Evolutionary conservation across 2,797 vertebrate genomes (phyloP), one percentile per base, ranked within the genome.

Genomic region (Fratercula arctica): DNA sequence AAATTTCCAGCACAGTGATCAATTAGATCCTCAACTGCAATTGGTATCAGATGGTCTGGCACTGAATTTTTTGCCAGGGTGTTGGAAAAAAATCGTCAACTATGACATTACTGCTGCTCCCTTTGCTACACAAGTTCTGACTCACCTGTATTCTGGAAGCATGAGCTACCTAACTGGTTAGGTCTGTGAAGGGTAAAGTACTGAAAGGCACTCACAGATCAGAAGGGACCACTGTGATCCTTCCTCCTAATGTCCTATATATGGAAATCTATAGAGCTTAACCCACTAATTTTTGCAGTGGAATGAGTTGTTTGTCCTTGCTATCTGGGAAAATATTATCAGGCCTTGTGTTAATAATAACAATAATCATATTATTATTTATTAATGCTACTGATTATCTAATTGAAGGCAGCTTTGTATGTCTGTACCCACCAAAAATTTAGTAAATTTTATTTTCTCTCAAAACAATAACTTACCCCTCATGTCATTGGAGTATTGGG

Each of bases 381-480:
- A 90, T 76, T 64, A 82, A 43, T 60, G 45, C 56, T 74, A 16
- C 77, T 63, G 31, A 61, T 89, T 35, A 69, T 46, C 45, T 64
- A 64, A 5, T 35, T 56, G 70, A 87, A 91, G 66, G 79, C 50
- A 93, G 41, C 33, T 85, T 66, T 83, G 12, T 19, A 16, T 9
- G 25, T 48, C 79, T 66, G 59, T 10, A n/a, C 70, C 72, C 67
- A 84, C 41, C n/a, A 59, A 92, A 94, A 43, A 70, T 17, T 46
- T 81, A 60, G 48, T 24, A 60, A 17, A 25, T 43, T 76, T 76
- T 93, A 64, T 91, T 97, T 96, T 94, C 85, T 95, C 87, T 96
- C 67, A 39, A 97, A 97, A 93, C 73, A 96, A 51, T 33, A 67
- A 25, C 45, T 94, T 95, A 87, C 88, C 53, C 78, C 60, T 57